Evolutionary conservation across 2,888 invertebrate species (phyloP), one percentile per base, ranked within the genome.

Genomic region (Cerastoderma edule): DNA sequence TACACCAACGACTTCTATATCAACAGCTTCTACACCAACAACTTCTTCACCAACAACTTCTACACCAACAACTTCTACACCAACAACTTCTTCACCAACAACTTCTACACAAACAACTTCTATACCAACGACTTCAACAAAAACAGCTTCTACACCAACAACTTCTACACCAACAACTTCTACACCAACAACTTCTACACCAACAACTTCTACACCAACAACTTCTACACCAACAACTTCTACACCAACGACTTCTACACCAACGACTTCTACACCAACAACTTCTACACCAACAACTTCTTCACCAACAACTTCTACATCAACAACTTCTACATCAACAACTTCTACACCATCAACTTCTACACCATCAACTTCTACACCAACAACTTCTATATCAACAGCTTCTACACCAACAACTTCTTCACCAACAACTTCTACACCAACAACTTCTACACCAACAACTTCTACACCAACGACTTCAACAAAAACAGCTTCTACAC

Each of bases 81-180:
- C 69, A 6, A 33, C 56, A 33, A n/a, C 64, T n/a, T 35, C 57
- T 22, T 0, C 70, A 16, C 30, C 65, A 13, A 35, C 57, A 16
- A 33, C 65, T 16, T 24, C 71, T n/a, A 30, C 67, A 10, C 19
- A 70, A 27, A 28, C 70, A 30, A 28, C 60, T 1, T 1, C 63
- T 10, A 19, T 57, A 28, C 50, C 60, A n/a, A 22, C 70, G 28
- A 35, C 75, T 2, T 8, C 66, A 1, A 28, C 66, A 32, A 3
- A 35, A 19, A 24, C 75, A n/a, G 28, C 67, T 13, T n/a, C 63
- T 5, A 0, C 30, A 10, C 46, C 71, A 19, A 54, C 63, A 32
- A 5, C 71, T 6, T n/a, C 70, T 39, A 27, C 72, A 56, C 22
- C 46, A 27, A 48, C 63, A 16, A 30, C 64, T 3, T 46, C 72